Evolutionary conservation across 2,888 invertebrate genomes (phyloP), one percentile per base, ranked within the genome.

Genomic region (Drosophila pseudotalamancana): DNA sequence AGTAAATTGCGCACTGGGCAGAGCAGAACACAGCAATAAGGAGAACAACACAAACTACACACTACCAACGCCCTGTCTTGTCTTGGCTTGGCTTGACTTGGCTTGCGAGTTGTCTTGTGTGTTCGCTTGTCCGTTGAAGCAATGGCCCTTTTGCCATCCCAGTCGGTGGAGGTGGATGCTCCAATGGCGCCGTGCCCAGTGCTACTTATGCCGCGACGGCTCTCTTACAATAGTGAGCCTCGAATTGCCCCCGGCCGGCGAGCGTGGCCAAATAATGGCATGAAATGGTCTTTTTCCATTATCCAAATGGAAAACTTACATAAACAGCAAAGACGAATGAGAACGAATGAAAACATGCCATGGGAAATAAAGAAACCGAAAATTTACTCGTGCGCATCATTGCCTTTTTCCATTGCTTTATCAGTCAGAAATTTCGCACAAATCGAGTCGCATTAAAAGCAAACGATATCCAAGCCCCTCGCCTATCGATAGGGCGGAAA

Each of bases 221-320:
- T 60, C 65, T 73, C 77, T 77, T 66, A 64, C 64, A 82, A 75
- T 88, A 88, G 87, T 82, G 63, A 65, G 61, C 53, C 61, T 69
- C 45, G 60, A 79, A 83, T 79, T 83, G 88, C 84, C 87, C 80
- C 83, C 75, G 59, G 45, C 64, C 50, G 40, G 42, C 43, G 51
- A 25, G 37, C 75, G 63, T 60, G 56, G 77, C 53, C 63, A 80
- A 67, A 82, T 84, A 88, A 88, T 87, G 78, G 84, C 77, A 83
- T 63, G 70, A 89, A 90, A 89, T 89, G 89, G 89, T 82, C 88
- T 89, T 90, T 89, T 90, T 89, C 89, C 90, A 89, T 89, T 89
- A 89, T 84, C 85, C 84, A 89, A 89, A 90, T 89, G 89, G 89
- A 88, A 90, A 90, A 88, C 83, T 85, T 85, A 82, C 82, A 88